These are phyloP conservation scores for Drosophila cracens DNA, from an alignment of 2,888 invertebrate genomes.

Conservation along the genomic window DNA sequence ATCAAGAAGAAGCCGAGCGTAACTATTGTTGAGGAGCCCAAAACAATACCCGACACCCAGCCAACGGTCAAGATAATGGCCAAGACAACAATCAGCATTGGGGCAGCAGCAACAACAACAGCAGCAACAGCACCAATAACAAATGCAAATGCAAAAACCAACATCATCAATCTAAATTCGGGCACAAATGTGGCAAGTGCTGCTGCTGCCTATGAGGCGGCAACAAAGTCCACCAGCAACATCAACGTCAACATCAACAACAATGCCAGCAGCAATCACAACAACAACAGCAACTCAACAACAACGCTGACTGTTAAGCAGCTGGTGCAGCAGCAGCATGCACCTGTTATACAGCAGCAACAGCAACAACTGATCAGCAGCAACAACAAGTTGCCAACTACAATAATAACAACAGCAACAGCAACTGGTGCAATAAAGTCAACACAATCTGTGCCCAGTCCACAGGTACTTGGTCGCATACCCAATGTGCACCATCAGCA, in stretches of 20 bases:
- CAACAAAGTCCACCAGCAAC: conserved; percentile 49
- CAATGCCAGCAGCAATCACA: conserved; percentile 46
- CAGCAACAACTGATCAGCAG: conserved; percentile 79
- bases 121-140: conserved; percentile 22
- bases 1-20: conserved; percentile 84
- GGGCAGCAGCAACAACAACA: conserved; percentile 39
- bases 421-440: conserved; percentile 52
- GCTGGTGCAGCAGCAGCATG: conserved; percentile 82
- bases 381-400: conserved; percentile 32
- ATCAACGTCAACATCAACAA: conserved; percentile 56
- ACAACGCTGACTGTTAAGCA: conserved; percentile 82
- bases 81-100: conserved; percentile 75
- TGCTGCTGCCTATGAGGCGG: conserved; percentile 74
- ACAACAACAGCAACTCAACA: conserved; percentile 46
- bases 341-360: conserved; percentile 82
- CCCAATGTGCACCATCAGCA: conserved; percentile 71
- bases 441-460: conserved; percentile 57
- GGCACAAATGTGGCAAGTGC: conserved; percentile 64
- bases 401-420: conserved; percentile 44
- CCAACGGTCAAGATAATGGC: conserved; percentile 59
- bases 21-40: conserved; percentile 81
- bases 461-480: conserved; percentile 77
- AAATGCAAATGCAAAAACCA: conserved; percentile 7
- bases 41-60: conserved; percentile 71
- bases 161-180: conserved; percentile 32